Percentiles rank a stretch among this genome's conserved stretches.
These are phyloP conservation scores for Petaurus breviceps DNA, from an alignment of 2,113 vertebrate species.

Conservation along the genomic window DNA sequence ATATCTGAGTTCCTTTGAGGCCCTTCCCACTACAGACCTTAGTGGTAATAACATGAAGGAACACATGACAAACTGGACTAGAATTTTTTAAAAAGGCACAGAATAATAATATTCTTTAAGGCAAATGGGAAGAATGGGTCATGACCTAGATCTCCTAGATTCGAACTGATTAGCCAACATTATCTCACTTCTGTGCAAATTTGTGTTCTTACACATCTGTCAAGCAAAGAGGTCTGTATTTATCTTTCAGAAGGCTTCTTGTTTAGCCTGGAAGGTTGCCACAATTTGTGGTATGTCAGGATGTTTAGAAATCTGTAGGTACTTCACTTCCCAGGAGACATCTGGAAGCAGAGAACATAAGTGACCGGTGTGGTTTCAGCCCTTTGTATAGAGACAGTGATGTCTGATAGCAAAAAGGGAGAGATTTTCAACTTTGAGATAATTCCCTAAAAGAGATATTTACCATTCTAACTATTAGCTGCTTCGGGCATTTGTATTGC, in stretches of 20 bases:
- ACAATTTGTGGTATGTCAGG: slow-evolving; percentile 82
- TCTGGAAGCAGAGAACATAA: slow-evolving; percentile 80
- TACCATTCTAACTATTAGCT: slow-evolving; percentile 31
- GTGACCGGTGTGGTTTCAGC: slow-evolving; percentile 59
- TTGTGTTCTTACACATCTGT: slow-evolving; percentile 69
- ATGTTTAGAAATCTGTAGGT: slow-evolving; percentile 84
- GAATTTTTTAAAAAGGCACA: slow-evolving; percentile 51
- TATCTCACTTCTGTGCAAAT: slow-evolving; percentile 58
- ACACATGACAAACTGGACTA: background rate
- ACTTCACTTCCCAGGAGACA: slow-evolving; percentile 84
- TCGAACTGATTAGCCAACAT: slow-evolving; percentile 59
- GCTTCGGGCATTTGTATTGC: slow-evolving; percentile 31
- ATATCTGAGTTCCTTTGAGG: background rate
- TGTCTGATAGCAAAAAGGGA: slow-evolving; percentile 15
- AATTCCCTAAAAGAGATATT: slow-evolving; percentile 42
- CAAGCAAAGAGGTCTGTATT: slow-evolving; percentile 70
- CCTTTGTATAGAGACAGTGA: slow-evolving; percentile 45
- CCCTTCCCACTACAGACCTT: background rate
- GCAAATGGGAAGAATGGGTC: slow-evolving; percentile 58
- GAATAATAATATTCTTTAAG: slow-evolving; percentile 34
- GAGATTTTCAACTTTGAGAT: slow-evolving; percentile 42
- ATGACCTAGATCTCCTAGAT: slow-evolving; percentile 51
- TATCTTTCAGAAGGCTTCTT: slow-evolving; percentile 84
- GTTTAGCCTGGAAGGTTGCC: slow-evolving; percentile 82
- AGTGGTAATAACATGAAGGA: background rate